Base-by-base conservation (phyloP, 2,113 vertebrate genomes). In the Istiophorus platypterus region DNA sequence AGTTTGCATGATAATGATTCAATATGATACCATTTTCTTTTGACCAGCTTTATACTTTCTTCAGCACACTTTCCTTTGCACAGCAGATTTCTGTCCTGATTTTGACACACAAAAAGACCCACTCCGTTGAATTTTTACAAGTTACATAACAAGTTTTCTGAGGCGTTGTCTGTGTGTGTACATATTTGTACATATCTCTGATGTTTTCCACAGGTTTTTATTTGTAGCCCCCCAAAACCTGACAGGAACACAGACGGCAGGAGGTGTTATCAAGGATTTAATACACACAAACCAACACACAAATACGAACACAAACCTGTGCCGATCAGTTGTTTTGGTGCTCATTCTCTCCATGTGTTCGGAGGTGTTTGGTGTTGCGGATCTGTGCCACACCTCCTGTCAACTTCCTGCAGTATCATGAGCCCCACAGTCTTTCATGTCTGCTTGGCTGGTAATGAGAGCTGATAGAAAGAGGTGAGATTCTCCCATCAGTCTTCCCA, bases 381-480 rank as follows among this genome's bases (percentile, higher is more conserved):
- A 82, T 81, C 62, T 20, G 56, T 61, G 15, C 78, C 85, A 87
- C 82, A 86, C 89, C 90, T 84, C 87, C 84, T 90, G 91, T 92
- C 93, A 90, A 87, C 77, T 76, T 64, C 57, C 61, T 13, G 65
- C 84, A 71, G 73, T 54, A 88, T 83, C 80, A 80, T 20, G 31
- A 88, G 81, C 78, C 45, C 45, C 27, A 20, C 81, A 73, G 82
- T 85, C 94, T 94, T 95, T 95, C 83, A 94, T 93, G 92, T 94
- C 63, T 74, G 86, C 85, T 77, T 7, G 45, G 54, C 85, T 91
- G 81, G 68, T 94, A 93, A 95, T 93, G 92, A 93, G 90, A 89
- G 81, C 82, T 94, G 94, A 95, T 93, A 73, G 92, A 93, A 93
- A 82, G 93, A 92, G 92, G 92, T 90, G 91, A 92, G 88, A 86